Evolutionary conservation across 2,797 vertebrate genomes (phyloP).

Genomic region (Decapterus maruadsi): DNA sequence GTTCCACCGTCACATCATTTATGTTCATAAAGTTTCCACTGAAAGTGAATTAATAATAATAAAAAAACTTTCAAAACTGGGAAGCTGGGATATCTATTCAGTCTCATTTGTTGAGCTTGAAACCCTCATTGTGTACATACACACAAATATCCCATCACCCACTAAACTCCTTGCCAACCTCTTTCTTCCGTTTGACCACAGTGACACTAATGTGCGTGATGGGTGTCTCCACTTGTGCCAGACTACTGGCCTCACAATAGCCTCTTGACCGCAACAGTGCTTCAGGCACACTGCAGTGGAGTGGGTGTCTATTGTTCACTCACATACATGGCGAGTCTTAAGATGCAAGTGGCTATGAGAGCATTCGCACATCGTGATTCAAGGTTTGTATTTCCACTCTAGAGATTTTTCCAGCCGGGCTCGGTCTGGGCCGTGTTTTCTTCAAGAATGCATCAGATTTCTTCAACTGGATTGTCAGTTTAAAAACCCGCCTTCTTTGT

Average conservation of each 20-base stretch:
- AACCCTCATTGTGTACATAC: conserved; percentile 7
- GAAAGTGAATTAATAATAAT: not conserved
- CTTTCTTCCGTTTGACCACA: conserved; percentile 45
- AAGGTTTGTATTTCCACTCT: not conserved
- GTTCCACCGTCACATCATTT: conserved; percentile 18
- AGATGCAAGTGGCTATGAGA: conserved; percentile 12
- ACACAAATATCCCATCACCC: conserved; percentile 32
- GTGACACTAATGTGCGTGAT: conserved; percentile 50
- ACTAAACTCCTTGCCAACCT: conserved; percentile 26
- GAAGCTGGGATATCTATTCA: not conserved
- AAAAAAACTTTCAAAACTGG: not conserved
- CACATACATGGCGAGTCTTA: not conserved
- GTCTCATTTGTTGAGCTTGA: not conserved
- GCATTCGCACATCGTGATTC: conserved; percentile 5
- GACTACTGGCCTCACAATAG: conserved; percentile 34
- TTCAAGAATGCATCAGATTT: not conserved
- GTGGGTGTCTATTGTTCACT: conserved; percentile 16
- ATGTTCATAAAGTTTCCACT: not conserved
- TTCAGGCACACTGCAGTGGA: conserved; percentile 23
- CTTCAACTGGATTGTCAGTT: conserved; percentile 7
- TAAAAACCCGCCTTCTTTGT: not conserved
- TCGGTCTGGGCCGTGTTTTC: not conserved
- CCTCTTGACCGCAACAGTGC: conserved; percentile 36
- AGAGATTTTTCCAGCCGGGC: not conserved
- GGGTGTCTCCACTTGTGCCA: conserved; percentile 29